phyloP scores from a whole-genome alignment of 2,888 invertebrate genomes.

The Melieria omissa region DNA sequence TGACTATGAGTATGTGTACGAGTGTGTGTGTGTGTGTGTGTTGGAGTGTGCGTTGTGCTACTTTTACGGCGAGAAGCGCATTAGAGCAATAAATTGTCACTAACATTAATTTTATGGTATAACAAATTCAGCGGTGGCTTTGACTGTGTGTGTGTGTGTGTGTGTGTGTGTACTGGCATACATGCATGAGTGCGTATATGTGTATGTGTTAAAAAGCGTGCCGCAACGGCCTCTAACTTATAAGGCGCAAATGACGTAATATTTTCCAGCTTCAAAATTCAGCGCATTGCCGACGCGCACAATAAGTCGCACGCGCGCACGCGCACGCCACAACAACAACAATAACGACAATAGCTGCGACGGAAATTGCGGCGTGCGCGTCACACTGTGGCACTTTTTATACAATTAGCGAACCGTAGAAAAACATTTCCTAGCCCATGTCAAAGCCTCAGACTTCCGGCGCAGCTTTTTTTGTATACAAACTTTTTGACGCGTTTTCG shows the following conservation, averaged over 20 bases:
- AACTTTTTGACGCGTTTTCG: no score
- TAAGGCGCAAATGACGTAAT: conserved; percentile 36
- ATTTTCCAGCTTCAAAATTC: conserved; percentile 31
- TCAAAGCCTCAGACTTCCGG: no score
- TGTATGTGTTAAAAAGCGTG: no score
- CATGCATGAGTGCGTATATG: no score
- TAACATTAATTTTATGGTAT: conserved; percentile 43
- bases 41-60: background rate
- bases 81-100: conserved; percentile 42
- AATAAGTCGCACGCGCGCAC: background rate
- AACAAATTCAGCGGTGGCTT: conserved; percentile 29
- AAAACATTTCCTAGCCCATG: no score
- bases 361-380: no score
- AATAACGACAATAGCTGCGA: background rate
- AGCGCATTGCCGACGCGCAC: background rate
- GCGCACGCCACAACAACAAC: background rate
- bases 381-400: no score
- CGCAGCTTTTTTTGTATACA: no score
- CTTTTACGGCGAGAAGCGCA: conserved; percentile 33
- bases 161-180: background rate
- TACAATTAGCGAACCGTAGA: no score
- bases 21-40: background rate
- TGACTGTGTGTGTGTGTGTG: conserved; percentile 10
- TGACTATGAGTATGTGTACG: background rate
- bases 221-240: no score